Evolutionary conservation across 2,888 invertebrate genomes (phyloP).

Genomic region (Adelphocoris suturalis): DNA sequence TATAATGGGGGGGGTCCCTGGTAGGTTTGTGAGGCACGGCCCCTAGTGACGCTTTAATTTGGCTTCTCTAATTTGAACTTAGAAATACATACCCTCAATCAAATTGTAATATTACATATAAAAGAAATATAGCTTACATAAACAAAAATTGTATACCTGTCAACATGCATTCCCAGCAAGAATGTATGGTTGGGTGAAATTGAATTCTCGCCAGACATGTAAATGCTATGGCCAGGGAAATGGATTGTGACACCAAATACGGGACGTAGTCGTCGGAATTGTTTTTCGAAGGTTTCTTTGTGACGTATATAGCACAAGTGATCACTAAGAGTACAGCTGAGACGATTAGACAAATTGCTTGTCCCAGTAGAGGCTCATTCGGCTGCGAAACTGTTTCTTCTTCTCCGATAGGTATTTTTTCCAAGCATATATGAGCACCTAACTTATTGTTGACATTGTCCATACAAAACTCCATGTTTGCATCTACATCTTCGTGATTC

Average conservation of each 20-base stretch:
- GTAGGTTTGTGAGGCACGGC: no score
- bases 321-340: neutral
- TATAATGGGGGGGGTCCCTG: no score
- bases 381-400: neutral
- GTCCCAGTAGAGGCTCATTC: neutral
- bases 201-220: neutral
- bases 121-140: no score
- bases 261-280: neutral
- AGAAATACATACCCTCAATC: no score
- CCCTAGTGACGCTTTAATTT: no score
- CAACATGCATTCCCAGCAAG: neutral
- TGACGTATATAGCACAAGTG: neutral
- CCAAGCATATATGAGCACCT: neutral
- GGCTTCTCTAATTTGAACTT: no score
- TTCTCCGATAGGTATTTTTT: neutral
- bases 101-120: no score
- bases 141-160: neutral
- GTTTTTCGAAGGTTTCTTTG: neutral
- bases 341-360: neutral
- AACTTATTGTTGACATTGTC: no score
- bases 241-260: conserved; percentile 9
- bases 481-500: neutral
- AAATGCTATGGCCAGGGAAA: neutral
- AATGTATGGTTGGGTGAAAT: neutral
- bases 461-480: neutral